Evolutionary conservation across 2,113 vertebrate species (phyloP).

Genomic region (Grammomys dolichurus): DNA sequence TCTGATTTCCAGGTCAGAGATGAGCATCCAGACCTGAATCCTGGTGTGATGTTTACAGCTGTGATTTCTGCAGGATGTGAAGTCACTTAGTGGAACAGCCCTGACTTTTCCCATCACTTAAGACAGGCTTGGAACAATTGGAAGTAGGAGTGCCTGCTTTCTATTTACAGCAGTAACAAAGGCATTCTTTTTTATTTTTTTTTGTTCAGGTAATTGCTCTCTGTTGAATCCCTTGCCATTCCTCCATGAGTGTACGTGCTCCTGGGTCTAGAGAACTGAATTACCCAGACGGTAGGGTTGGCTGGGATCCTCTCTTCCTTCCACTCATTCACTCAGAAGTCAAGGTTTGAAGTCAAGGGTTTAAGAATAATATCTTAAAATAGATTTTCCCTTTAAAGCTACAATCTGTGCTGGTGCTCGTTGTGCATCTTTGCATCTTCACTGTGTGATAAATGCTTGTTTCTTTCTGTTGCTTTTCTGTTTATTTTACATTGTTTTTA

Average conservation of each 20-base stretch:
- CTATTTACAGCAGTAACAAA: conserved; percentile 76
- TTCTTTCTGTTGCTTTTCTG: background rate
- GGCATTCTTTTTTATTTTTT: background rate
- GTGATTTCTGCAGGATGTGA: conserved; percentile 51
- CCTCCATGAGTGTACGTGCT: conserved; percentile 41
- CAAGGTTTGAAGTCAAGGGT: background rate
- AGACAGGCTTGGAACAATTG: conserved; percentile 19
- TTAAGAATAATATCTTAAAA: conserved; percentile 36
- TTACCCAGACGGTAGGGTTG: background rate
- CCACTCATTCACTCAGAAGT: conserved; percentile 41
- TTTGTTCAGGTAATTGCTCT: conserved; percentile 18
- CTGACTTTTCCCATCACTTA: conserved; percentile 66
- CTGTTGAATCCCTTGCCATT: background rate
- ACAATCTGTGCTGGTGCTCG: background rate
- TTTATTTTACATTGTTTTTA: background rate
- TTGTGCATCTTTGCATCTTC: background rate
- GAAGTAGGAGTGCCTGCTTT: conserved; percentile 70
- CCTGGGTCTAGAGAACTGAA: background rate
- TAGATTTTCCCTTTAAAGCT: background rate
- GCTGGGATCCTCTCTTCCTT: conserved; percentile 64
- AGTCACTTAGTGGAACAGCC: conserved; percentile 2
- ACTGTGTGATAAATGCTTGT: background rate
- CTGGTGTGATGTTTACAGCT: background rate
- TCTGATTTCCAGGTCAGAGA: background rate
- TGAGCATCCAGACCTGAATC: background rate